phyloP scores from a whole-genome alignment of 1,140 invertebrate species.

The Pseudachorutes palmiensis region DNA sequence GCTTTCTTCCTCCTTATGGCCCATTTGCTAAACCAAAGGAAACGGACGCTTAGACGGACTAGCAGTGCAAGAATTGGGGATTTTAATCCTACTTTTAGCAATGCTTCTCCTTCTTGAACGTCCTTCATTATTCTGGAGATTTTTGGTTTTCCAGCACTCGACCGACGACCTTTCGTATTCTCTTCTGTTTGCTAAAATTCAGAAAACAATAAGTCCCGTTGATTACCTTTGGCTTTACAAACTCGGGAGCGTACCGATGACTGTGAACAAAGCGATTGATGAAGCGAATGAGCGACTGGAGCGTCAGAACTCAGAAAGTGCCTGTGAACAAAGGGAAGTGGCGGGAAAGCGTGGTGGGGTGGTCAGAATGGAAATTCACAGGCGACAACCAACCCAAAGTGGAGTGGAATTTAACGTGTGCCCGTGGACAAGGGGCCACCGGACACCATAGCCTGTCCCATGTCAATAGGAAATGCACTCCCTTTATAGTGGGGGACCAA shows the following conservation, averaged over 20 bases:
- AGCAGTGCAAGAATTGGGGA: background rate
- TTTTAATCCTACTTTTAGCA: constrained; percentile 26
- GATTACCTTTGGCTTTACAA: too few relatives aligned
- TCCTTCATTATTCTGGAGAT: constrained; percentile 36
- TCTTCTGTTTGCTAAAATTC: constrained; percentile 1
- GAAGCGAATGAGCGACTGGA: background rate
- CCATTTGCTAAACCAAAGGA: constrained; percentile 32
- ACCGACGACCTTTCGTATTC: constrained; percentile 21
- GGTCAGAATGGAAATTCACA: constrained; percentile 13
- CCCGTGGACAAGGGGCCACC: background rate
- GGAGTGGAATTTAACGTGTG: background rate
- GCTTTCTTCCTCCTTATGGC: constrained; percentile 26
- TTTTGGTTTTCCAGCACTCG: constrained; percentile 29
- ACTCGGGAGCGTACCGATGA: too few relatives aligned
- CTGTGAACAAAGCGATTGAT: background rate
- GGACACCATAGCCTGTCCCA: background rate
- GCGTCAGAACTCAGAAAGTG: background rate
- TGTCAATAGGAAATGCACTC: background rate
- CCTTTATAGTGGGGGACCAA: background rate
- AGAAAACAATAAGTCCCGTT: background rate
- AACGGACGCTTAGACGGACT: constrained; percentile 4
- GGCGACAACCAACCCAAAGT: background rate
- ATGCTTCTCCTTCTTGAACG: constrained; percentile 36
- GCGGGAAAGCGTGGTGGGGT: constrained; percentile 16
- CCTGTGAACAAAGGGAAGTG: background rate